Base-by-base conservation (phyloP, 2,797 vertebrate species). In the Melopsittacus undulatus region DNA sequence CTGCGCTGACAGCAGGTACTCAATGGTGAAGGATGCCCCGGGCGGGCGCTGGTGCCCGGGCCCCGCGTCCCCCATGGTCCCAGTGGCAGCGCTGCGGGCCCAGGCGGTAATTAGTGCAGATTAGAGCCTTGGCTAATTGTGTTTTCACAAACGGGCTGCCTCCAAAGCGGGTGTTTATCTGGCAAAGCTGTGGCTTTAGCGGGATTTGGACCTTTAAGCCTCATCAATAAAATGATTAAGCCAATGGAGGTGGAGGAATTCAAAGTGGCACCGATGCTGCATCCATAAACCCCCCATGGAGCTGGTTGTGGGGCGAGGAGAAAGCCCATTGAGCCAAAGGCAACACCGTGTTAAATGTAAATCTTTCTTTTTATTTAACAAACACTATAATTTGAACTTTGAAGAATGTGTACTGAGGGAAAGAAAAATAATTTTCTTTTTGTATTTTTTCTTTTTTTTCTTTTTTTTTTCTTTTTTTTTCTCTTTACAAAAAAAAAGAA, bases 1-100 rank as follows among this genome's bases (percentile, higher is more conserved):
- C 17, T 6, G 18, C 3, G 63, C 97, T 59, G 97, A 97, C 80
- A 99, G 97, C 82, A 98, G 98, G 67, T 95, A 98, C 91, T 98
- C 98, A 48, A 99, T 98, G 83, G 98, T 98, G 94, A 99, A 99
- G 92, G 98, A 98, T 59, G 85, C 79, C 22, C 95, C 89, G 1
- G 87, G 57, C 0, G 40, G 93, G 24, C 63, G 43, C 18, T 2
- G 57, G 3, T 8, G 8, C 2, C 66, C 26, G 0, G 18, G 3
- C 4, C 3, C 64, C 0, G 13, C 1, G 23, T 77, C 82, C 64
- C 90, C 95, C 94, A 61, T 89, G 83, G 49, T 66, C n/a, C 69
- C 22, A 5, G 56, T 15, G 22, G n/a, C 56, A 57, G 56, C 22
- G n/a, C 56, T 11, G n/a, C 5, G 76, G 22, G 77, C 69, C 64